Conservation (phyloP, 2,113 vertebrate genomes). For the Spea multiplicata region DNA sequence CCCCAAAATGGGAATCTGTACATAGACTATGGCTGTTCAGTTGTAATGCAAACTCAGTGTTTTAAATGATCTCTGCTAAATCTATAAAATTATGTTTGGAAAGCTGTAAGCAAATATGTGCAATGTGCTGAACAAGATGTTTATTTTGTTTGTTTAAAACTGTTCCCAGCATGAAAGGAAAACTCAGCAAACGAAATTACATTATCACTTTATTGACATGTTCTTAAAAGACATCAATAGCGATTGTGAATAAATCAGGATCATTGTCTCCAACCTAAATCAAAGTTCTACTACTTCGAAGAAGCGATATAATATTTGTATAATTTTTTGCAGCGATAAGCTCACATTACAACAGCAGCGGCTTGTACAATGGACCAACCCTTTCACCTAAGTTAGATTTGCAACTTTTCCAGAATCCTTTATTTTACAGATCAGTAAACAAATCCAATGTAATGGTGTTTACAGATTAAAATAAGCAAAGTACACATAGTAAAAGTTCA, state of each 20-base stretch:
- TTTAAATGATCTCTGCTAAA: constrained; percentile 22
- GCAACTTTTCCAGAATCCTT: too few relatives aligned
- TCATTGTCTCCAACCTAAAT: constrained; percentile 31
- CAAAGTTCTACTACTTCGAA: constrained; percentile 11
- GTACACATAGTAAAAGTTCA: too few relatives aligned
- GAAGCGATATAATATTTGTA: constrained; percentile 27
- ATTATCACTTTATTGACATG: constrained; percentile 58
- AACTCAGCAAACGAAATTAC: constrained; percentile 54
- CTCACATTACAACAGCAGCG: constrained; percentile 4
- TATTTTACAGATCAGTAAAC: too few relatives aligned
- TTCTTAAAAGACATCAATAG: constrained; percentile 57
- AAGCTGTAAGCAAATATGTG: constrained; percentile 43
- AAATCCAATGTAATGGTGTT: too few relatives aligned
- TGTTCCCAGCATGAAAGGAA: constrained; percentile 52
- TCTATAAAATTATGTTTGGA: constrained; percentile 32
- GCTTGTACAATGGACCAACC: background rate
- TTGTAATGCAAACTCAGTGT: constrained; percentile 23
- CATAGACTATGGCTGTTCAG: constrained; percentile 42
- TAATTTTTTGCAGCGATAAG: constrained; percentile 21
- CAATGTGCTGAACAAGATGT: constrained; percentile 50
- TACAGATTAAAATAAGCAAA: too few relatives aligned
- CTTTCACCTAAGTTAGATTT: too few relatives aligned
- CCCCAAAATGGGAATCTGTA: constrained; percentile 54
- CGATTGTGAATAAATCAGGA: constrained; percentile 54
- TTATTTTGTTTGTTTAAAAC: constrained; percentile 57